Conservation (phyloP, 2,113 vertebrate species). For the Megaleporinus macrocephalus region DNA sequence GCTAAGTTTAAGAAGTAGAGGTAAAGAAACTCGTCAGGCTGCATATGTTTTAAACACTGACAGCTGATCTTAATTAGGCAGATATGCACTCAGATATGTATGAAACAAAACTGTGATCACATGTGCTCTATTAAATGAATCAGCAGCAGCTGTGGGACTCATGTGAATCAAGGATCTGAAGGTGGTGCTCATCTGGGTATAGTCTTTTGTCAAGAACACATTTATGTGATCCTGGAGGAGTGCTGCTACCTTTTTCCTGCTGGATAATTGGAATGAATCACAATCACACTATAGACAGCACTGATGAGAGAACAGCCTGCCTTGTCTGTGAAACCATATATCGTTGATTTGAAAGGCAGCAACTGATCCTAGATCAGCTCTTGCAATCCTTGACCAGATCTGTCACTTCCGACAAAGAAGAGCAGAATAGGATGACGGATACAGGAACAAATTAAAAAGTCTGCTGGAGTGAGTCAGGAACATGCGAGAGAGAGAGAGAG, state of each 20-base stretch:
- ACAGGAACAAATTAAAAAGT: conserved; percentile 6
- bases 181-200: conserved; percentile 9
- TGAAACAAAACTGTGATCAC: conserved; percentile 16
- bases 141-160: conserved; percentile 39
- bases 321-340: neutral
- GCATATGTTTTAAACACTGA: neutral
- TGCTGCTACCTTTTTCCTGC: neutral
- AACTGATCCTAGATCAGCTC: neutral
- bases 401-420: neutral
- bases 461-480: conserved; percentile 35
- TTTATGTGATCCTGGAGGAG: neutral
- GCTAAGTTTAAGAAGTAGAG: too few species aligned
- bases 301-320: neutral
- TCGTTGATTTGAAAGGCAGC: neutral
- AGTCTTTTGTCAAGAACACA: neutral
- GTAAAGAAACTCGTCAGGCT: neutral
- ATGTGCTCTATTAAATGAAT: conserved; percentile 36
- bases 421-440: conserved; percentile 16
- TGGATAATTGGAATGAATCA: conserved; percentile 29
- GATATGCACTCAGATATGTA: conserved; percentile 28
- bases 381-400: neutral
- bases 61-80: conserved; percentile 28
- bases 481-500: neutral
- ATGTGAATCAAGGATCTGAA: conserved; percentile 14
- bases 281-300: neutral